phyloP scores from a whole-genome alignment of 2,888 invertebrate genomes.

The Epicampocera succincta region DNA sequence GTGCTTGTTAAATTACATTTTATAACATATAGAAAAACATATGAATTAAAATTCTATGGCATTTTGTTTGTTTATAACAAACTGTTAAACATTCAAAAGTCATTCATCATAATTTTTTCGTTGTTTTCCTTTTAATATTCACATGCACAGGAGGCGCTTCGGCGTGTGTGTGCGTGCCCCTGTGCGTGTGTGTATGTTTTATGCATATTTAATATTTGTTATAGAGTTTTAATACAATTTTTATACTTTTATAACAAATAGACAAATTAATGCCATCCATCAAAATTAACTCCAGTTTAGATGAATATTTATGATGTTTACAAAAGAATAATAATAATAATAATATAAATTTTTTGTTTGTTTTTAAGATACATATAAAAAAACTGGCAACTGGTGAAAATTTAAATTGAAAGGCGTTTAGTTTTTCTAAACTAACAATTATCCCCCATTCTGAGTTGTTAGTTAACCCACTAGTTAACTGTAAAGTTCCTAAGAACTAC shows the following conservation, averaged over 20 bases:
- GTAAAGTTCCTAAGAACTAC: no score
- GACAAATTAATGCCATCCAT: constrained; percentile 73
- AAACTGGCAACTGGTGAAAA: constrained; percentile 20
- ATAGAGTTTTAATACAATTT: constrained; percentile 12
- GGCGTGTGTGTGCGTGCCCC: constrained; percentile 26
- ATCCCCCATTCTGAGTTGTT: no score
- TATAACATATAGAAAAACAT: not conserved
- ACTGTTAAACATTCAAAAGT: constrained; percentile 64
- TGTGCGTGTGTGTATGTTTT: constrained; percentile 8
- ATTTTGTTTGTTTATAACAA: constrained; percentile 50
- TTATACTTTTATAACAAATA: constrained; percentile 39
- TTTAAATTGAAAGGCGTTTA: not conserved
- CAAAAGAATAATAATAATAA: constrained; percentile 7
- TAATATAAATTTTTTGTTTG: not conserved
- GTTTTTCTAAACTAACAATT: no score
- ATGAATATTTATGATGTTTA: constrained; percentile 58
- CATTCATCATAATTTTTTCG: constrained; percentile 64
- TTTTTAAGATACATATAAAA: not conserved
- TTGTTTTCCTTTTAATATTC: not conserved
- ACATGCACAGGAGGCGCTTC: no score
- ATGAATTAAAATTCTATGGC: constrained; percentile 43
- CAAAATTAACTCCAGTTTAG: constrained; percentile 69
- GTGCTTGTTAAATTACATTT: constrained; percentile 45
- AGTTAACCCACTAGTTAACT: no score
- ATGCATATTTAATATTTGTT: constrained; percentile 47